Percentiles rank a stretch among this genome's conserved stretches.
These are phyloP conservation scores for Phoxinus dragarum DNA, from an alignment of 2,797 vertebrate genomes.

Conservation along the genomic window DNA sequence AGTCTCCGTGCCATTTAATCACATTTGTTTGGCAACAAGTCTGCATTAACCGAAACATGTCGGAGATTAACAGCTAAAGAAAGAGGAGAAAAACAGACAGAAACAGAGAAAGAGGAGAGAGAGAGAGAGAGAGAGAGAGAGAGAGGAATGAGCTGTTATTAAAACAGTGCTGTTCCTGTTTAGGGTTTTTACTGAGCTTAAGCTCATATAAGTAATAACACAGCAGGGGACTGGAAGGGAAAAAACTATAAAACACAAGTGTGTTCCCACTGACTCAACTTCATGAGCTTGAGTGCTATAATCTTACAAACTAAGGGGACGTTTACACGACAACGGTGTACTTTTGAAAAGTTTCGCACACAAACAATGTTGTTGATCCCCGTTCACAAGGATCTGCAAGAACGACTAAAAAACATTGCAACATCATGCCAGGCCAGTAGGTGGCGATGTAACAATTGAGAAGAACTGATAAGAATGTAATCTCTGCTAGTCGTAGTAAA, in stretches of 20 bases:
- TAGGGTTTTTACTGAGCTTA: slow-evolving; percentile 58
- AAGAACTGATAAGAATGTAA: too few species aligned
- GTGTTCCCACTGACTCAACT: slow-evolving; percentile 17
- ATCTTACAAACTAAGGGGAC: neutral
- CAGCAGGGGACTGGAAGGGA: slow-evolving; percentile 42
- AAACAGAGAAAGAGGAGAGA: slow-evolving; percentile 10
- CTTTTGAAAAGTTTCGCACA: neutral
- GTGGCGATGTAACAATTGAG: too few species aligned
- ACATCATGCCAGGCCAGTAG: too few species aligned
- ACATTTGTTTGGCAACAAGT: slow-evolving; percentile 68
- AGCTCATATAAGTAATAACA: slow-evolving; percentile 55
- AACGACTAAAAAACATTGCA: accelerated
- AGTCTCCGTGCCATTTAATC: slow-evolving; percentile 63
- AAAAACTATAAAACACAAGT: slow-evolving; percentile 52
- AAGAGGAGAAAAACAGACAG: slow-evolving; percentile 42
- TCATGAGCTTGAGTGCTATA: neutral
- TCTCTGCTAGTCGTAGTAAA: too few species aligned
- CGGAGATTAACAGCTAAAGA: slow-evolving; percentile 25
- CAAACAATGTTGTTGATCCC: too few species aligned
- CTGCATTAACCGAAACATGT: slow-evolving; percentile 57
- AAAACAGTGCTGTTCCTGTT: slow-evolving; percentile 52
- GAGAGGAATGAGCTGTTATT: slow-evolving; percentile 8
- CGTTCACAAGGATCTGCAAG: neutral
- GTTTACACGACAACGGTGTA: neutral
- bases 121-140: slow-evolving; percentile 26